Base-by-base conservation (phyloP, 2,797 vertebrate genomes). In the Arremon aurantiirostris region DNA sequence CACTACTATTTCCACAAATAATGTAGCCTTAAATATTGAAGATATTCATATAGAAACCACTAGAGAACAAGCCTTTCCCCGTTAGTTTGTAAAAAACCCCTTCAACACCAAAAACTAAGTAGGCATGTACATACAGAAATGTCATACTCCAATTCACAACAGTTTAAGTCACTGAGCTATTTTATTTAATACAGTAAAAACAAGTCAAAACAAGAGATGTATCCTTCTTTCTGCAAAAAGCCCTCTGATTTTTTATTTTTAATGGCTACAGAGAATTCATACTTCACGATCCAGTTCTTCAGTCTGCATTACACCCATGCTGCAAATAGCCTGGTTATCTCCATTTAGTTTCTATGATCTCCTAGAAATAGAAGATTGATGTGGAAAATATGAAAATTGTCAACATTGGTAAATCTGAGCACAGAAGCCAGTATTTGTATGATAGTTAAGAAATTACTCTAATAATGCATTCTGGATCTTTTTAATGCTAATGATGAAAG, bases 331-430 rank as follows among this genome's bases (percentile, higher is more conserved):
- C 76, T 72, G 44, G 39, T 84, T 89, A 87, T 94, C 70, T 88
- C 83, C 70, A 60, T 90, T 93, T 82, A 86, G 79, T 92, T 95
- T 86, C 75, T 71, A 69, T 27, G 26, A 72, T 86, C 46, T 93
- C 82, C 80, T 75, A 64, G 71, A 90, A 95, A 93, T 56, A 93
- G 60, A 92, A 94, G 82, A 96, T 78, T 94, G 91, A 94, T 89
- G 78, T 83, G 73, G 57, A 94, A 96, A 95, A 97, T 93, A 97
- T 82, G 90, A 95, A 96, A 94, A 95, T 94, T 92, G 86, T 92
- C 93, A 96, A 83, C 91, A 89, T 89, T 66, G 61, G 91, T 95
- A 93, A 96, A 96, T 94, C 82, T 6, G 23, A 93, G 66, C 60
- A 77, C 37, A 77, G 86, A 95, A 93, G 81, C 69, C 81, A 93